Evolutionary conservation across 2,888 invertebrate genomes (phyloP), one percentile per base, ranked within the genome.

Genomic region (Noctua pronuba): DNA sequence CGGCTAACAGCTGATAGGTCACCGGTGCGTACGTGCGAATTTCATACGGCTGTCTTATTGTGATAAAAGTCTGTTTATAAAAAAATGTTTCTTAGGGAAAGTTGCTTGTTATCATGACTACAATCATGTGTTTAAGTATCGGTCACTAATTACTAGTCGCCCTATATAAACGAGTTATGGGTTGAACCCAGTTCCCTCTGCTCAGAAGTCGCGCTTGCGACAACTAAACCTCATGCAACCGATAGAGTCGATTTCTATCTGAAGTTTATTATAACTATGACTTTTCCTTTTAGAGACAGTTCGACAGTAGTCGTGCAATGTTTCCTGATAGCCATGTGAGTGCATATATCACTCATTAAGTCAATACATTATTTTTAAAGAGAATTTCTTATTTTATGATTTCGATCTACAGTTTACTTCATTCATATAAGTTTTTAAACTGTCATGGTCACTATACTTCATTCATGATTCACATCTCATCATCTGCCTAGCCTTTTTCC

Each of bases 241-340:
- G 16, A 44, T 16, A 41, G 35, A 35, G 35, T 35, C 35, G 35
- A 35, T 35, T 35, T 41, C 11, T 11, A 2, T 41, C 11, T 21
- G 21, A 49, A 49, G 7, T 52, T n/a, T 52, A 11, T n/a, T 52
- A 55, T 13, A 55, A 55, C 55, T 13, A 16, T 49, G 6, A 28
- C 13, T 55, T 64, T 60, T 38, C 28, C 41, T 75, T 74, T 8
- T 75, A 75, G 75, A 46, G 46, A 49, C 75, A 46, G 24, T 49
- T 60, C 24, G 28, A 75, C 46, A 49, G 28, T 75, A 75, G 60
- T 75, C 18, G 8, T 8, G 24, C 8, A n/a, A 18, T 60, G 35
- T 7, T 38, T 11, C 75, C 60, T 49, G 75, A 60, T 6, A 13
- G 8, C 18, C 75, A 75, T 2, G 75, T 75, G 75, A 75, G 75